A percentile compares a stretch with the other conserved stretches of the same genome.
phyloP scores from a whole-genome alignment of 2,797 vertebrate species.

The Nannoperca australis region DNA sequence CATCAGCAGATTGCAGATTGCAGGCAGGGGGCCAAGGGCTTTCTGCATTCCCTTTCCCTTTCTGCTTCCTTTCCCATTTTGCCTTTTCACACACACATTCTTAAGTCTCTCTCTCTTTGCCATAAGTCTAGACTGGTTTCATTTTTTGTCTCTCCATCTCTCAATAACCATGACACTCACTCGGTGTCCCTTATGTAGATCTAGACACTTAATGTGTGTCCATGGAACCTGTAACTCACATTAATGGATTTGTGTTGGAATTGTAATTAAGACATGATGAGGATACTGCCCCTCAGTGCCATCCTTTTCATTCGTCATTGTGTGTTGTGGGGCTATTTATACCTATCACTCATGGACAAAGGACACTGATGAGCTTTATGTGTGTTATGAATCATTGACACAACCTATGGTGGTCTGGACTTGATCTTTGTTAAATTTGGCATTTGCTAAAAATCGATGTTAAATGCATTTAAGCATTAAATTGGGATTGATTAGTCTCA shows the following conservation, averaged over 20 bases:
- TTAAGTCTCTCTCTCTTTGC: slow-evolving; percentile 52
- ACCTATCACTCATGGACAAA: slow-evolving; percentile 24
- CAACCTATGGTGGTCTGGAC: slow-evolving; percentile 22
- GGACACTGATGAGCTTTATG: slow-evolving; percentile 31
- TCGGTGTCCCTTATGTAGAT: slow-evolving; percentile 32
- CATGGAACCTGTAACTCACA: slow-evolving; percentile 30
- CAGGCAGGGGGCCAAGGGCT: slow-evolving; percentile 86
- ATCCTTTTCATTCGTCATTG: slow-evolving; percentile 53
- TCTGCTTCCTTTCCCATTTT: slow-evolving; percentile 75
- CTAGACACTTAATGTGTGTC: slow-evolving; percentile 24
- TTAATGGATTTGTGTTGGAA: slow-evolving; percentile 53
- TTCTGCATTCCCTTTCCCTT: slow-evolving; percentile 80
- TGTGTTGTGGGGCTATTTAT: slow-evolving; percentile 32
- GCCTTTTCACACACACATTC: slow-evolving; percentile 70
- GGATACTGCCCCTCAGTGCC: slow-evolving; percentile 37
- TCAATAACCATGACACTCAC: slow-evolving; percentile 47
- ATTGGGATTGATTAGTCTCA: slow-evolving; percentile 51
- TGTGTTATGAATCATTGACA: slow-evolving; percentile 29
- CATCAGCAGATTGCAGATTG: slow-evolving; percentile 90
- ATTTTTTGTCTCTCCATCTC: slow-evolving; percentile 46
- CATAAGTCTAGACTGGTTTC: slow-evolving; percentile 65
- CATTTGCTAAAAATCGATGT: slow-evolving; percentile 46
- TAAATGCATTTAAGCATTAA: slow-evolving; percentile 58
- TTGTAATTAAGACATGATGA: slow-evolving; percentile 55
- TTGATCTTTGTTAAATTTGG: slow-evolving; percentile 43